Conservation (phyloP, 2,888 invertebrate species). For the Tetheella fluctuosa region DNA sequence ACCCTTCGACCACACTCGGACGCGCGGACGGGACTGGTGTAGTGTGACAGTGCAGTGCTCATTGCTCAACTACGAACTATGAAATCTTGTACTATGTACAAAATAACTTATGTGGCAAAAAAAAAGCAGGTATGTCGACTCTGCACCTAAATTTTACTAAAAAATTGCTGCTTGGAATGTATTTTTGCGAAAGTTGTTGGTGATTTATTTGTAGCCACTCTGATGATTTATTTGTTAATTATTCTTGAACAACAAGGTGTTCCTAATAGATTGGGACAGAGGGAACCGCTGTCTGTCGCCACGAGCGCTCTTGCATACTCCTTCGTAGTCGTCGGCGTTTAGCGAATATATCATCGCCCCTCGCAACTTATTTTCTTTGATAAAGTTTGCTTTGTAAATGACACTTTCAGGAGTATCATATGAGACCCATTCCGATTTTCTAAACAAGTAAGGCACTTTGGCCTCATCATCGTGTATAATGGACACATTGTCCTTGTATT, state of each 20-base stretch:
- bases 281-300: conserved; percentile 37
- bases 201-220: conserved; percentile 12
- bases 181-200: conserved; percentile 19
- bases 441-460: conserved; percentile 90
- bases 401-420: conserved; percentile 90
- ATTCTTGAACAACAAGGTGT: conserved; percentile 33
- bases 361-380: conserved; percentile 86
- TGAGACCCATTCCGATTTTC: conserved; percentile 91
- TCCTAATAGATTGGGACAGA: conserved; percentile 51
- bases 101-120: conserved; percentile 77
- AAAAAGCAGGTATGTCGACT: conserved; percentile 67
- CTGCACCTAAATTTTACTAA: not conserved
- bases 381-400: conserved; percentile 87
- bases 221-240: not conserved
- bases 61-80: conserved; percentile 46
- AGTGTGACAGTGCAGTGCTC: conserved; percentile 25
- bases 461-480: conserved; percentile 86
- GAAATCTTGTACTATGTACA: conserved; percentile 78
- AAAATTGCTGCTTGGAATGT: not conserved
- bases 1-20: conserved; percentile 16
- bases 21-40: not conserved
- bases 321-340: conserved; percentile 90
- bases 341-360: conserved; percentile 94
- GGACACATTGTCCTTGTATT: conserved; percentile 73
- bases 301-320: conserved; percentile 72